A percentile compares a stretch with the other conserved stretches of the same genome.
Conservation (phyloP, 2,113 vertebrate genomes). For the Casuarius casuarius region DNA sequence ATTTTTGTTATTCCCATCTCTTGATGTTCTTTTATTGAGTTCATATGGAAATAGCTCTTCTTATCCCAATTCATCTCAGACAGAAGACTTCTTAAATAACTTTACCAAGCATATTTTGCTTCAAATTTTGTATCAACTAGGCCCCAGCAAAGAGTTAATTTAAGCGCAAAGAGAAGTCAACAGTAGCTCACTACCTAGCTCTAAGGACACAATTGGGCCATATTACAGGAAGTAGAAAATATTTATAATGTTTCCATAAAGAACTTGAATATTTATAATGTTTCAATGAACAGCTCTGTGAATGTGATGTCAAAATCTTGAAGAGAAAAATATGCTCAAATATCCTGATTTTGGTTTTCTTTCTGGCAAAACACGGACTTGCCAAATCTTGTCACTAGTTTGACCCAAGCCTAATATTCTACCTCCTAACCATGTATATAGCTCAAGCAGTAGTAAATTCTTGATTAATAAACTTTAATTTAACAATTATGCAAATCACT, state of each 20-base stretch:
- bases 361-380: background rate
- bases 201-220: background rate
- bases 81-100: background rate
- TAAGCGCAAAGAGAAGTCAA: background rate
- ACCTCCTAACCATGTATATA: background rate
- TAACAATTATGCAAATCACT: background rate
- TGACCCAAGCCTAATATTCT: background rate
- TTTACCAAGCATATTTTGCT: background rate
- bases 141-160: background rate
- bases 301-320: background rate
- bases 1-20: background rate
- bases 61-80: background rate
- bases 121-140: background rate
- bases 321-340: background rate
- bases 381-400: background rate
- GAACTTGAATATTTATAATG: background rate
- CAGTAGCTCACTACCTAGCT: background rate
- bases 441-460: background rate
- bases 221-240: background rate
- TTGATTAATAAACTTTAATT: background rate
- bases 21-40: background rate
- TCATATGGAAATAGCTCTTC: background rate
- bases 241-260: background rate
- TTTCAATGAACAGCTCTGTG: background rate
- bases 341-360: background rate